Evolutionary conservation across 2,113 vertebrate genomes (phyloP), one percentile per base, ranked within the genome.

Genomic region (Lipophrys pholis): DNA sequence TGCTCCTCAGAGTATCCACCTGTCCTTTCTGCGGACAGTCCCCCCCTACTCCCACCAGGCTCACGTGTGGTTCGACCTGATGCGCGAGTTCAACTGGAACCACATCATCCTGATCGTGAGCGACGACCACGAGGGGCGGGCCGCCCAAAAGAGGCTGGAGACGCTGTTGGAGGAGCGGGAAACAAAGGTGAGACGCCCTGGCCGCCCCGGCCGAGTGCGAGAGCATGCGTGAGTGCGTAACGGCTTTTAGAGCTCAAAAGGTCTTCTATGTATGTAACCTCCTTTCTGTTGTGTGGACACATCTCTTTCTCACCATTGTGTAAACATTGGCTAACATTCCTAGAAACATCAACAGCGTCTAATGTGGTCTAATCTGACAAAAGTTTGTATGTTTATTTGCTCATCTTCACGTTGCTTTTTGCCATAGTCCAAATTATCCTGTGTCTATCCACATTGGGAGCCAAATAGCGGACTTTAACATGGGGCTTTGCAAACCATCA

Each of bases 51-150:
- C 98, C 55, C 98, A 99, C 91, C 98, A 99, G 93, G 97, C 98
- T 0, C 96, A 97, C 0, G 98, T 98, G 56, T 99, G 98, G 98
- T 99, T 99, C 51, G 98, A 99, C 91, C 96, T 99, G 95, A 99
- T 99, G 97, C 95, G 97, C 1, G 95, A 97, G 78, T 99, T 98
- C 91, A 95, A 95, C 92, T 99, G 98, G 98, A 99, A 98, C 85
- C 98, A 99, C 89, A 92, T 99, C 91, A 98, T 99, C 83, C 93
- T 99, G 82, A 97, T 99, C 46, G 96, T 99, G 88, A 99, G 97
- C 2, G 97, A 99, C 3, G 97, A 99, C 93, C 98, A 99, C 5
- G 97, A 99, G 90, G 98, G 98, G 73, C 94, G 98, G 17, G 98
- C 98, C 0, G 96, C 97, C 9, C 98, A 99, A 78, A 99, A 99